Evolutionary conservation across 2,113 vertebrate species (phyloP).

Genomic region (Gobio gobio): DNA sequence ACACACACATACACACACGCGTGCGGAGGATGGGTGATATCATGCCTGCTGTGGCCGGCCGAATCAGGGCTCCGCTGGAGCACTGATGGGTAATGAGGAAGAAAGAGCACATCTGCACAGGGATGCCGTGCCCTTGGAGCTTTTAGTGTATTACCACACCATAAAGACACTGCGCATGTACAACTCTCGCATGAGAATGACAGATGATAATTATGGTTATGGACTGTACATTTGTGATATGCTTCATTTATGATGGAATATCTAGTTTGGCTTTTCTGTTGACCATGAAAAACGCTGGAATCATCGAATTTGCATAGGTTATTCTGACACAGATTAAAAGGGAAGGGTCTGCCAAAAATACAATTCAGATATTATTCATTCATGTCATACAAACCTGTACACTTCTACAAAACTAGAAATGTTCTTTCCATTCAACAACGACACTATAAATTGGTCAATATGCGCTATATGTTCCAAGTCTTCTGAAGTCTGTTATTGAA

Average conservation of each 20-base stretch:
- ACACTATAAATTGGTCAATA: neutral
- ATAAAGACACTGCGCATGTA: constrained; percentile 31
- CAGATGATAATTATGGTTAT: constrained; percentile 52
- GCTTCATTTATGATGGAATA: constrained; percentile 34
- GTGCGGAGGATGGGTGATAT: constrained; percentile 51
- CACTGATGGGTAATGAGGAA: constrained; percentile 75
- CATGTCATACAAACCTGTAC: neutral
- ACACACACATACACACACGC: constrained; percentile 41
- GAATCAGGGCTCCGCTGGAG: constrained; percentile 58
- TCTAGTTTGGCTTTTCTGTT: constrained; percentile 1
- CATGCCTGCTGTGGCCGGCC: constrained; percentile 52
- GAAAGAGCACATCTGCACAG: constrained; percentile 73
- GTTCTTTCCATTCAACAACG: neutral
- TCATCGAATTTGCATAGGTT: neutral
- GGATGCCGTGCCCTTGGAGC: constrained; percentile 59
- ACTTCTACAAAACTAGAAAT: neutral
- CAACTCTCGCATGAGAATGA: constrained; percentile 25
- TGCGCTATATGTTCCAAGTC: neutral
- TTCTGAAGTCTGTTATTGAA: neutral
- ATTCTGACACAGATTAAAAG: neutral
- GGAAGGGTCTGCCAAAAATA: neutral
- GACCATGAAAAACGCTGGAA: neutral
- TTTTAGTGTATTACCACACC: constrained; percentile 42
- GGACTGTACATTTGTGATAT: constrained; percentile 34
- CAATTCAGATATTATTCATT: neutral